phyloP scores from a whole-genome alignment of 2,797 vertebrate genomes.

The Pseudocheirus occidentalis region DNA sequence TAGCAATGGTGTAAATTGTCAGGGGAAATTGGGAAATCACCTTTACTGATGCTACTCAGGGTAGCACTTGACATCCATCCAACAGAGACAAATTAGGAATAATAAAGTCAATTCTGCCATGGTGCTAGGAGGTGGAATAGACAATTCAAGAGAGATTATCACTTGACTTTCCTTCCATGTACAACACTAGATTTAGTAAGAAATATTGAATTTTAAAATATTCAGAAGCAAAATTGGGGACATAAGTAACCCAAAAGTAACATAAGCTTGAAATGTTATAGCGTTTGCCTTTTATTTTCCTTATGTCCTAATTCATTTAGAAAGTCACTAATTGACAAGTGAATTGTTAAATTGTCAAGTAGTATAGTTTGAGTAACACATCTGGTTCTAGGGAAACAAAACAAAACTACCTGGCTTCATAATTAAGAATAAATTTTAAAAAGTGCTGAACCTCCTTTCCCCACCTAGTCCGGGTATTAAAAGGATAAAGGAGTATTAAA shows the following conservation, averaged over 20 bases:
- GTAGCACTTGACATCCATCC: constrained; percentile 50
- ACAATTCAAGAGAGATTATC: constrained; percentile 43
- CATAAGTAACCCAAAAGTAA: neutral
- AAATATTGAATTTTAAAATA: constrained; percentile 54
- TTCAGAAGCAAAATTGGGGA: neutral
- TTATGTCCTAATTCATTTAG: neutral
- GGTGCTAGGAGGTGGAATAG: constrained; percentile 49
- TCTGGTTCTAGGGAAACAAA: neutral
- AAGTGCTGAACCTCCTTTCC: neutral
- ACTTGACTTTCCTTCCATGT: constrained; percentile 35
- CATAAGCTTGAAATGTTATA: neutral
- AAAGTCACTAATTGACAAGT: neutral
- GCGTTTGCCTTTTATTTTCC: neutral
- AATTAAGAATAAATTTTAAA: neutral
- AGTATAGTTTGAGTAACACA: neutral
- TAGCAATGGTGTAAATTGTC: constrained; percentile 40
- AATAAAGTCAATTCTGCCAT: constrained; percentile 59
- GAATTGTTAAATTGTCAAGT: neutral
- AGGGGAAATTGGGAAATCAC: constrained; percentile 64
- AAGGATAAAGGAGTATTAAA: neutral
- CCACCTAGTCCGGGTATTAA: neutral
- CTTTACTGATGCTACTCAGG: constrained; percentile 64
- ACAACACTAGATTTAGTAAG: constrained; percentile 37
- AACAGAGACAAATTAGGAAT: constrained; percentile 61
- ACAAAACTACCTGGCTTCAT: neutral